Conservation (phyloP, 35 echinoderm and acorn worm genomes). For the Anneissia japonica region DNA sequence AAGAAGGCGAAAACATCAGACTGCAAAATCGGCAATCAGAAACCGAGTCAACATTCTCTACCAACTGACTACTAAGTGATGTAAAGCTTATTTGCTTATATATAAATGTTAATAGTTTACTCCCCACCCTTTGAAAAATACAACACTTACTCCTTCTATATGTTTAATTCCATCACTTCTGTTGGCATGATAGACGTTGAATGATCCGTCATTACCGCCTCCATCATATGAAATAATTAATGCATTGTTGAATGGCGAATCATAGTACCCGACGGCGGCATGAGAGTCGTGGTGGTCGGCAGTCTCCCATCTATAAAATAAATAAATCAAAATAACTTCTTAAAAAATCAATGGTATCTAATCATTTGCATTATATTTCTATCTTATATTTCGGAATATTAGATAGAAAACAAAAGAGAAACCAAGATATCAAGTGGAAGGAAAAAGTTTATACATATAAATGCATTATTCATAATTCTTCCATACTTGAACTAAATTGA, state of each 20-base stretch:
- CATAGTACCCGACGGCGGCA: slow-evolving; percentile 24
- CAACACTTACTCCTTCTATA: slow-evolving; percentile 6
- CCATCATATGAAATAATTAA: slow-evolving; percentile 34
- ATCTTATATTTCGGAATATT: background rate
- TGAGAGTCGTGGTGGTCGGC: slow-evolving; percentile 32
- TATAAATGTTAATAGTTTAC: background rate
- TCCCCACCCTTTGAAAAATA: background rate
- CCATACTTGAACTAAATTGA: too few relatives aligned
- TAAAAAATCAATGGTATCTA: background rate
- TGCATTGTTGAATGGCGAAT: slow-evolving; percentile 28
- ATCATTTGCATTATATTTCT: background rate
- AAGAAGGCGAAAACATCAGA: too few relatives aligned
- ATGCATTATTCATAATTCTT: too few relatives aligned
- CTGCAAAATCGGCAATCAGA: too few relatives aligned
- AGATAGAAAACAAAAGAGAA: background rate
- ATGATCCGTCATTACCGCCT: slow-evolving; percentile 37
- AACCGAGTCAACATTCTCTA: too few relatives aligned
- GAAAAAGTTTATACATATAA: too few relatives aligned
- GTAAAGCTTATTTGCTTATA: background rate
- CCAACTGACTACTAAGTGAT: background rate
- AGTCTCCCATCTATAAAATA: slow-evolving; percentile 19
- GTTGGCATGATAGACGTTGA: slow-evolving; percentile 13
- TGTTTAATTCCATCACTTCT: slow-evolving; percentile 8
- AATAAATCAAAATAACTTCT: background rate
- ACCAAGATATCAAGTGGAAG: too few relatives aligned